A percentile compares a stretch with the other conserved stretches of the same genome.
Evolutionary conservation across 2,888 invertebrate species (phyloP).

Genomic region (Esperia sulphurella): DNA sequence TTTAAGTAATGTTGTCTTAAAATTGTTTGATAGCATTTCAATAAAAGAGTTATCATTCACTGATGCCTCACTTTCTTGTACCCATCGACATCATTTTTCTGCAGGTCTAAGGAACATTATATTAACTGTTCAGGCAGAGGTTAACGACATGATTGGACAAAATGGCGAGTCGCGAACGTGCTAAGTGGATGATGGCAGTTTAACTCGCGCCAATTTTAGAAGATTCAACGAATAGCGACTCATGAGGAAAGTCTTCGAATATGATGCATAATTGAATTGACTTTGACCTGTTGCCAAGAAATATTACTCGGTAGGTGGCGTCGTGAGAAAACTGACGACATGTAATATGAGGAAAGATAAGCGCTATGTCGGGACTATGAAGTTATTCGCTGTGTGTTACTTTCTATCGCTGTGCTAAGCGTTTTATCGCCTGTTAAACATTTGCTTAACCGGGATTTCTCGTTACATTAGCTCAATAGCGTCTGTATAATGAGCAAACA

Average conservation of each 20-base stretch:
- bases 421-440: slow-evolving; percentile 59
- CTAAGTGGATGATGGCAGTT: slow-evolving; percentile 70
- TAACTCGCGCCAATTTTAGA: slow-evolving; percentile 40
- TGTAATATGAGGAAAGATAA: slow-evolving; percentile 41
- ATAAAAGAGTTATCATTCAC: slow-evolving; percentile 7
- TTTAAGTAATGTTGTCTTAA: neutral
- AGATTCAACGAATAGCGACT: slow-evolving; percentile 10
- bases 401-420: slow-evolving; percentile 45
- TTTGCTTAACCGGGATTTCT: slow-evolving; percentile 63
- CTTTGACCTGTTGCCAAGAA: slow-evolving; percentile 11
- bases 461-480: slow-evolving; percentile 24
- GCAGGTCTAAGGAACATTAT: slow-evolving; percentile 8
- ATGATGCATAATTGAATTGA: slow-evolving; percentile 11
- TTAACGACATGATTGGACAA: slow-evolving; percentile 72
- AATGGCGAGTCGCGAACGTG: slow-evolving; percentile 66
- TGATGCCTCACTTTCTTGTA: slow-evolving; percentile 12
- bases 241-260: slow-evolving; percentile 6
- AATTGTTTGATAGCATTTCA: neutral
- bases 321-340: slow-evolving; percentile 34
- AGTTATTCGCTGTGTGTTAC: slow-evolving; percentile 45
- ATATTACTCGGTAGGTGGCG: slow-evolving; percentile 7
- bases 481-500: slow-evolving; percentile 25
- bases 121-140: slow-evolving; percentile 43
- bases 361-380: slow-evolving; percentile 43
- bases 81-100: slow-evolving; percentile 8